Conservation (phyloP, 2,797 vertebrate genomes). For the Nyctalus aviator region DNA sequence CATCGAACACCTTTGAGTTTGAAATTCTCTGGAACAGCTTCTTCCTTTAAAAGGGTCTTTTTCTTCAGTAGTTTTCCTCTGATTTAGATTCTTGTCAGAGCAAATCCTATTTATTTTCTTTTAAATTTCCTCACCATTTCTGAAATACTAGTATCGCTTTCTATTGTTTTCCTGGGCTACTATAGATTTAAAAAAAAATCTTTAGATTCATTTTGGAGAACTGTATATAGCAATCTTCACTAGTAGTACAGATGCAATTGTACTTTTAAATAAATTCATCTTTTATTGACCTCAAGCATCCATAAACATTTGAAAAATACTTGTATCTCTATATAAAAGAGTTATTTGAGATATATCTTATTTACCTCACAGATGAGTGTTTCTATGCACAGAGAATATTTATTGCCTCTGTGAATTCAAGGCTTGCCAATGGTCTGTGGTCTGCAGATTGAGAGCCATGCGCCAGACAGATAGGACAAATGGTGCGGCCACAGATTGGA, state of each 20-base stretch:
- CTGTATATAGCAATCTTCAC: not conserved
- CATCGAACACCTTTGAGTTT: not conserved
- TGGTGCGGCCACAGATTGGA: not conserved
- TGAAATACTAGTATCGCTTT: not conserved
- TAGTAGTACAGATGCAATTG: not conserved
- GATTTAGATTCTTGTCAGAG: slow-evolving; percentile 2
- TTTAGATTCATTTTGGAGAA: slow-evolving; percentile 43
- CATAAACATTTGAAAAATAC: slow-evolving; percentile 14
- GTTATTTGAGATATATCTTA: not conserved
- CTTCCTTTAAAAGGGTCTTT: not conserved
- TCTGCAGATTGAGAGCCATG: not conserved
- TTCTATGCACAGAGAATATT: not conserved
- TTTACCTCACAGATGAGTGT: not conserved
- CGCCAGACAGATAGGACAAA: not conserved
- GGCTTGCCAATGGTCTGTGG: not conserved
- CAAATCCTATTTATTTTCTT: not conserved
- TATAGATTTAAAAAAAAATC: not conserved
- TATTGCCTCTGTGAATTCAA: not conserved
- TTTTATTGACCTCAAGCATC: slow-evolving; percentile 50
- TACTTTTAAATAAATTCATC: slow-evolving; percentile 37
- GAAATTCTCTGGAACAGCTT: not conserved
- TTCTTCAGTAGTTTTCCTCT: not conserved
- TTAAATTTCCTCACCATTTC: slow-evolving; percentile 8
- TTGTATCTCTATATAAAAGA: slow-evolving; percentile 5
- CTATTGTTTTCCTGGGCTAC: not conserved